Conservation (phyloP, 2,888 invertebrate species). For the Crematogaster levior region DNA sequence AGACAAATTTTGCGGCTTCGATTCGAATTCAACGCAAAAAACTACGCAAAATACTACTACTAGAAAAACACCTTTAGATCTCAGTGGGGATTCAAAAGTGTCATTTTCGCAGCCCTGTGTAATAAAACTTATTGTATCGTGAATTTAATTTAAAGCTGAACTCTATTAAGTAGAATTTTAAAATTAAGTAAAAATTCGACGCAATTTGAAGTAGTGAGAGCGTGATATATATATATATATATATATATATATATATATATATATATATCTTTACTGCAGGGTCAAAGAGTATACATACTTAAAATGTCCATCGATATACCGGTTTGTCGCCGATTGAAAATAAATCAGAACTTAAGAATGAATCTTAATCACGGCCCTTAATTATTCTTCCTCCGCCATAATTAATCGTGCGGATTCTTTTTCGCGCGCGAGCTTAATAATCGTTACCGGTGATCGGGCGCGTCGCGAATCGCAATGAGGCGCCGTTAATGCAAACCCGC, state of each 20-base stretch:
- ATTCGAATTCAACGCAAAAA: too few species aligned
- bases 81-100: too few species aligned
- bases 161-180: not conserved
- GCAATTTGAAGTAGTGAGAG: not conserved
- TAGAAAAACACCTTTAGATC: too few species aligned
- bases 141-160: not conserved
- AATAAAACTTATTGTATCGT: not conserved
- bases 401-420: conserved; percentile 23
- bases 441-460: conserved; percentile 61
- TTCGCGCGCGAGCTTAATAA: conserved; percentile 31
- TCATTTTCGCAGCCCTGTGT: too few species aligned
- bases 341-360: conserved; percentile 62
- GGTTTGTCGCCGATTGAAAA: conserved; percentile 63
- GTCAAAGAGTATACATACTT: conserved; percentile 67
- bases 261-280: too few species aligned
- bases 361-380: conserved; percentile 43
- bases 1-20: too few species aligned
- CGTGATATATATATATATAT: too few species aligned
- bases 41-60: too few species aligned
- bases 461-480: conserved; percentile 62
- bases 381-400: conserved; percentile 12
- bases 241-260: too few species aligned
- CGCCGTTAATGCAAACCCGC: conserved; percentile 59
- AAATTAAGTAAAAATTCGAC: too few species aligned
- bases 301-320: conserved; percentile 54